These are phyloP conservation scores for Antedon mediterranea DNA, from an alignment of 53 echinoderm and acorn worm species.

Conservation along the genomic window DNA sequence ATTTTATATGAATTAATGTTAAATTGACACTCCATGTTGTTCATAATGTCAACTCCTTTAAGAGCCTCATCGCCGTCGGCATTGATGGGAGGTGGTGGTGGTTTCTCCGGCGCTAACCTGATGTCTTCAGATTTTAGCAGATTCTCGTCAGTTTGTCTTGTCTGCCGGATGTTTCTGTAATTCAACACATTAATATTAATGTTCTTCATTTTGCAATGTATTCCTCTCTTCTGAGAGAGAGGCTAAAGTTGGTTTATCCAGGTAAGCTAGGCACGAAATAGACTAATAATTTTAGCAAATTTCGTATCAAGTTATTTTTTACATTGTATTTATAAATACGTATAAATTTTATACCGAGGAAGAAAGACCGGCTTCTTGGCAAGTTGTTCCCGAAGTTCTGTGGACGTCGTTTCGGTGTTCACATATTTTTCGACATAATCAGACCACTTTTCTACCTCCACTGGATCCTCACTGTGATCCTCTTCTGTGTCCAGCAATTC, in stretches of 20 bases:
- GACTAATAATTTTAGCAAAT: too few relatives aligned
- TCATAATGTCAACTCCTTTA: constrained; percentile 87
- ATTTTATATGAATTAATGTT: constrained; percentile 98
- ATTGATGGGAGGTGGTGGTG: background rate
- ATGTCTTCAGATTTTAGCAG: background rate
- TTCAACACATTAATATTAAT: too few relatives aligned
- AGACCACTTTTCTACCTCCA: constrained; percentile 90
- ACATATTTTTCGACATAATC: constrained; percentile 95
- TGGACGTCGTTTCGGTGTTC: constrained; percentile 63
- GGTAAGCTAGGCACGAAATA: too few relatives aligned
- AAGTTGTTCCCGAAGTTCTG: constrained; percentile 75
- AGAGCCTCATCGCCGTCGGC: constrained; percentile 12
- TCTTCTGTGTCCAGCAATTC: constrained; percentile 91
- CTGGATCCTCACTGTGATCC: constrained; percentile 90
- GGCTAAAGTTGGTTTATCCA: too few relatives aligned
- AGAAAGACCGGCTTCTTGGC: constrained; percentile 91
- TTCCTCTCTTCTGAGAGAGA: background rate
- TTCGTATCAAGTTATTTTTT: too few relatives aligned
- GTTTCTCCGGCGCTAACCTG: background rate
- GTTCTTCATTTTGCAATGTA: too few relatives aligned
- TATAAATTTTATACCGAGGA: constrained; percentile 48
- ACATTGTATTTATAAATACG: too few relatives aligned
- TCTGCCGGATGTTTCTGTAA: background rate
- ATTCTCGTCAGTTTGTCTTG: background rate
- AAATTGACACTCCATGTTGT: constrained; percentile 99